phyloP scores from a whole-genome alignment of 30 jellyfish, hydroid and myxozoan species.

The Mastigias papua region DNA sequence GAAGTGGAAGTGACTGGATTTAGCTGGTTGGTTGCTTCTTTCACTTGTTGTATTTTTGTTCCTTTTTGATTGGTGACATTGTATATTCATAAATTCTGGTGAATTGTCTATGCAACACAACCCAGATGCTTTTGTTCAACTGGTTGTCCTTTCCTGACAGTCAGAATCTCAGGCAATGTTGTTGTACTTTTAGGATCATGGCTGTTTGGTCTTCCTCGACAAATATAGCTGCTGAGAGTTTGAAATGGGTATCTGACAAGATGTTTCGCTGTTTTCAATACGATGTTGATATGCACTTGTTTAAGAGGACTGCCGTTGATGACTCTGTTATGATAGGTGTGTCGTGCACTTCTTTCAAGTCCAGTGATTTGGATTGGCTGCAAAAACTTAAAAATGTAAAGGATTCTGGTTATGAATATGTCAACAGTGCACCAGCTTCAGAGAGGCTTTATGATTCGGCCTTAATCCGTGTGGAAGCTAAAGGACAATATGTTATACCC shows the following conservation, averaged over 20 bases:
- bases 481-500: conserved; percentile 23
- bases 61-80: too few relatives aligned
- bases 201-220: background rate
- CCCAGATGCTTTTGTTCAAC: too few relatives aligned
- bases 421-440: conserved; percentile 2
- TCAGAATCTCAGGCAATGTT: too few relatives aligned
- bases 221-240: background rate
- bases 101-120: too few relatives aligned
- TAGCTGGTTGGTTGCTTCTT: background rate
- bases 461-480: background rate
- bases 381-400: background rate
- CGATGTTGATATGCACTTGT: conserved; percentile 30
- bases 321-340: conserved; percentile 3
- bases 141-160: too few relatives aligned
- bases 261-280: background rate
- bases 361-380: background rate
- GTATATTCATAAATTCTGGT: too few relatives aligned
- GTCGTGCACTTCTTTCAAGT: background rate
- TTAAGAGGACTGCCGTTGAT: background rate
- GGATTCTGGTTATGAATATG: background rate
- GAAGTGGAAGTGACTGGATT: background rate
- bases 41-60: too few relatives aligned
- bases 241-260: background rate
- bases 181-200: background rate
- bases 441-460: conserved; percentile 14